Conservation (phyloP, 2,888 invertebrate species). For the Acrocyrtus sp. region DNA sequence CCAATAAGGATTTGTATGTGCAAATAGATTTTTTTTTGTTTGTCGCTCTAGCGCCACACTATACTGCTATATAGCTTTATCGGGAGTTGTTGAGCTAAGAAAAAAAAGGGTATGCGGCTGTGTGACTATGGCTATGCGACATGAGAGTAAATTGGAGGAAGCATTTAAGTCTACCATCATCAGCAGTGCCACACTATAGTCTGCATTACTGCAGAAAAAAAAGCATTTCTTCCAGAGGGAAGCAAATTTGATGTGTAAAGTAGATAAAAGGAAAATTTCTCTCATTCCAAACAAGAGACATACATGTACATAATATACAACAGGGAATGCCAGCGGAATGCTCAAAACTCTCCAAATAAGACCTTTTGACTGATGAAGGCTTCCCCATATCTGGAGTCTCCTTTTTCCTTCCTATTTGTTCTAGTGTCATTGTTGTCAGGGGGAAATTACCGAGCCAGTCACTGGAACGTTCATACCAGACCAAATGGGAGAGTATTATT, state of each 20-base stretch:
- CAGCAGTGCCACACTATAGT: no score
- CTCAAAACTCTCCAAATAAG: constrained; percentile 30
- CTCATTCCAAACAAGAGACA: neutral
- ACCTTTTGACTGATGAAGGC: constrained; percentile 40
- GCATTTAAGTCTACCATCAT: no score
- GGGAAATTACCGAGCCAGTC: constrained; percentile 27
- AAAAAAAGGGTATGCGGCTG: neutral
- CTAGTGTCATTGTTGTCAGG: constrained; percentile 25
- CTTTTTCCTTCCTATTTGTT: constrained; percentile 31
- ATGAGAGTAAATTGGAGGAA: neutral
- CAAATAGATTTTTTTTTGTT: no score
- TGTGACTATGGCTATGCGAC: neutral
- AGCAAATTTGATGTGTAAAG: neutral
- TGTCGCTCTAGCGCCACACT: no score
- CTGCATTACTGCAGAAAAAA: neutral
- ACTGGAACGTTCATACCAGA: neutral
- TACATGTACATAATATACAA: neutral
- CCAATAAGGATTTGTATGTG: no score
- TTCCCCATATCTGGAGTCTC: constrained; percentile 21
- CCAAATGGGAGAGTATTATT: no score
- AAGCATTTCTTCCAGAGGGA: neutral
- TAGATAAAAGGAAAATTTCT: constrained; percentile 26
- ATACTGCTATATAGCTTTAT: constrained; percentile 4
- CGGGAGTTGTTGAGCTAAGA: neutral
- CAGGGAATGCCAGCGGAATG: constrained; percentile 7